Conservation (phyloP, 2,888 invertebrate genomes). For the Yponomeuta evonymella region DNA sequence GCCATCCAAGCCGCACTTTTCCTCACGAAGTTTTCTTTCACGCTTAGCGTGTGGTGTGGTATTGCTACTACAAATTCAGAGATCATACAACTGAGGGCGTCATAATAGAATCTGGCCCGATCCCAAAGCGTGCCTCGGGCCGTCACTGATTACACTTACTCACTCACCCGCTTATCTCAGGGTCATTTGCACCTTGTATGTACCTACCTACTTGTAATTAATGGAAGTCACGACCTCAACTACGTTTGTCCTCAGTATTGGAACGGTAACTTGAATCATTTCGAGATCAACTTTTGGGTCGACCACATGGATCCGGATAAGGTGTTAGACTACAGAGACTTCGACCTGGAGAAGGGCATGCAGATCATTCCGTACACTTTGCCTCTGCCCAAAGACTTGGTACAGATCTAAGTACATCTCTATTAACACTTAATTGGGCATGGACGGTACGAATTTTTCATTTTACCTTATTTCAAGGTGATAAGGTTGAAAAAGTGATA, state of each 20-base stretch:
- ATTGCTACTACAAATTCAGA: too few species aligned
- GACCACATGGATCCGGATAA: slow-evolving; percentile 58
- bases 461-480: too few species aligned
- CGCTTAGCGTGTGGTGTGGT: too few species aligned
- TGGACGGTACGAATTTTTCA: neutral
- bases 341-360: slow-evolving; percentile 41
- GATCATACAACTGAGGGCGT: too few species aligned
- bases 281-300: slow-evolving; percentile 64
- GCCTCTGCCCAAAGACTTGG: slow-evolving; percentile 52
- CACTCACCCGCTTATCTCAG: too few species aligned
- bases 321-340: slow-evolving; percentile 59
- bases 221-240: neutral
- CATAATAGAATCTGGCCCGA: too few species aligned
- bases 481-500: too few species aligned
- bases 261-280: slow-evolving; percentile 59
- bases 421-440: neutral
- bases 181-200: too few species aligned
- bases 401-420: neutral
- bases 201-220: neutral
- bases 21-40: too few species aligned
- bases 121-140: too few species aligned
- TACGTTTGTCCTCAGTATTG: slow-evolving; percentile 59
- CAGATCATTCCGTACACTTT: slow-evolving; percentile 60
- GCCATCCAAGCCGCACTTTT: too few species aligned
- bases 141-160: too few species aligned